phyloP scores from a whole-genome alignment of 2,797 vertebrate genomes.

The Sebastolobus altivelis region DNA sequence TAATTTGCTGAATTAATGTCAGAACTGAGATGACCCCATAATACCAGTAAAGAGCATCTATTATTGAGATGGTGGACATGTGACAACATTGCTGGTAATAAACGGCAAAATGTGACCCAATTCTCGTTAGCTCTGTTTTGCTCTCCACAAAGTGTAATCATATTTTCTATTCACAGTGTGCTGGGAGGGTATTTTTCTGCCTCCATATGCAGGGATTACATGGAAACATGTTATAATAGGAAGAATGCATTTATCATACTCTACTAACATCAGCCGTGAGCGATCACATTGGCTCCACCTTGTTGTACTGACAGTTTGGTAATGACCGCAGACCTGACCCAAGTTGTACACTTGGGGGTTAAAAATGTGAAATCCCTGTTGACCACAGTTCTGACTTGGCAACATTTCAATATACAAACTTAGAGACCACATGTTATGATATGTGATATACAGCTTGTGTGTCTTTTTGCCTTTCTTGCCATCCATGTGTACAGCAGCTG shows the following conservation, averaged over 20 bases:
- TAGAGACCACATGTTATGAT: not conserved
- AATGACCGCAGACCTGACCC: not conserved
- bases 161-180: not conserved
- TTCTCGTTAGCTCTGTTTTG: not conserved
- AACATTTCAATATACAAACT: not conserved
- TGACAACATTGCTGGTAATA: not conserved
- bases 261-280: not conserved
- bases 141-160: not conserved
- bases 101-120: not conserved
- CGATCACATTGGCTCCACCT: not conserved
- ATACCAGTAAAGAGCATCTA: not conserved
- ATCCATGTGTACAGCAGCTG: not conserved
- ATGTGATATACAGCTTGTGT: not conserved
- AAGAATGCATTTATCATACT: not conserved
- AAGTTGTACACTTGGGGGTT: not conserved
- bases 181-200: not conserved
- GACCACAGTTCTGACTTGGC: not conserved
- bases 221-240: not conserved
- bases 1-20: too few relatives aligned
- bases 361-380: not conserved
- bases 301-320: not conserved
- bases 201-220: not conserved
- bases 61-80: not conserved
- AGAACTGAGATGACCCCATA: not conserved
- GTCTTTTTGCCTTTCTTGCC: not conserved